Evolutionary conservation across 2,888 invertebrate genomes (phyloP).

Genomic region (Cephus spinipes): DNA sequence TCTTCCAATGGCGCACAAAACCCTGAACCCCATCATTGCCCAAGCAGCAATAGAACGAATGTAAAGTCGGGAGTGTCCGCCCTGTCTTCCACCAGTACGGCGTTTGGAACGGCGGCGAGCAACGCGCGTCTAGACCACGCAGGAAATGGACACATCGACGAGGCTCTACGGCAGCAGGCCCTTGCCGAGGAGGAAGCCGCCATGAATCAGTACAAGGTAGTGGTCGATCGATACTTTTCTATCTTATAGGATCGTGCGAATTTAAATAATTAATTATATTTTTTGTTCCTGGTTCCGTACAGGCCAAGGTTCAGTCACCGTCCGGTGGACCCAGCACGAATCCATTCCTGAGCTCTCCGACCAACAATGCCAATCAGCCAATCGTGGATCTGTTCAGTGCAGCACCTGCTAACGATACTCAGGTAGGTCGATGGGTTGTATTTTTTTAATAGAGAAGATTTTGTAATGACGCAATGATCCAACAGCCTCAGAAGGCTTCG

Average conservation of each 20-base stretch:
- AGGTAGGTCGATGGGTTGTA: constrained; percentile 42
- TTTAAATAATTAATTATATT: constrained; percentile 2
- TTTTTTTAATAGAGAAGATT: background rate
- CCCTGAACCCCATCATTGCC: constrained; percentile 49
- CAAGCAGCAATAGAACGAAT: constrained; percentile 85
- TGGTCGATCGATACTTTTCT: background rate
- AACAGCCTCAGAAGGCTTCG: constrained; percentile 75
- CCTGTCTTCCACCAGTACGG: constrained; percentile 87
- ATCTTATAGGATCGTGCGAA: background rate
- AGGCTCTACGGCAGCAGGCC: constrained; percentile 85
- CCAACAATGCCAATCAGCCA: constrained; percentile 68
- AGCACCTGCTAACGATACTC: constrained; percentile 64
- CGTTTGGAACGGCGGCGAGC: constrained; percentile 86
- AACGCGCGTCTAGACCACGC: constrained; percentile 77
- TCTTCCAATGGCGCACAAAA: constrained; percentile 29
- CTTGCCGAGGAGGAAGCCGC: constrained; percentile 97
- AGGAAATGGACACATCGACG: constrained; percentile 83
- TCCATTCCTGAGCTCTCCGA: constrained; percentile 85
- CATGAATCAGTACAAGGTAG: constrained; percentile 94
- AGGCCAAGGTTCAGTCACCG: constrained; percentile 85
- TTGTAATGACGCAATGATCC: constrained; percentile 10
- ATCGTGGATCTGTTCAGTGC: constrained; percentile 87
- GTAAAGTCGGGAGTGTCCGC: constrained; percentile 90
- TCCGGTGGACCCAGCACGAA: constrained; percentile 80
- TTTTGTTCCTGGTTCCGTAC: constrained; percentile 33